Evolutionary conservation across 2,888 invertebrate genomes (phyloP).

Genomic region (Harpagoxenus sublaevis): DNA sequence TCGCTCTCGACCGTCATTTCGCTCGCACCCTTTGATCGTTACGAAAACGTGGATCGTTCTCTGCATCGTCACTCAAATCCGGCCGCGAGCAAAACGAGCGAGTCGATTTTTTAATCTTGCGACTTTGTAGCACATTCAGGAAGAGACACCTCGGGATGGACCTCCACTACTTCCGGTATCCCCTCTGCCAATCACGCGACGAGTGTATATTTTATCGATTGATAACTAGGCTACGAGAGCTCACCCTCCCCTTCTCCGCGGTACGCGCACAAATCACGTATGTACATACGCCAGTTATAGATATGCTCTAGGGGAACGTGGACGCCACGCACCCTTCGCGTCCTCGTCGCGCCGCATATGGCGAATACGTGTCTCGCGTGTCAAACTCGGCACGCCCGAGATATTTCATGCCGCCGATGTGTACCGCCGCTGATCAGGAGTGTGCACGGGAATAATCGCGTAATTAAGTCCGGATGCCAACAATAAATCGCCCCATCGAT

Average conservation of each 20-base stretch:
- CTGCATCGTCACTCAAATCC: background rate
- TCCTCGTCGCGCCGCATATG: conserved; percentile 19
- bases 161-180: conserved; percentile 55
- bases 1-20: background rate
- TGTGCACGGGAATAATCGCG: conserved; percentile 23
- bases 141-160: background rate
- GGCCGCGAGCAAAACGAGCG: background rate
- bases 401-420: conserved; percentile 33
- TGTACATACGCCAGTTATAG: conserved; percentile 35
- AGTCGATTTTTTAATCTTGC: background rate
- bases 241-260: background rate
- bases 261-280: conserved; percentile 37
- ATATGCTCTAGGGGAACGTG: conserved; percentile 36
- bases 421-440: background rate
- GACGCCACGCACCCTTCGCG: conserved; percentile 26
- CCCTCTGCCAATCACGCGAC: conserved; percentile 66
- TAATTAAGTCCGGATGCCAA: conserved; percentile 33
- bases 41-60: background rate
- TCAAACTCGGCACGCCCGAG: conserved; percentile 41
- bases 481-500: conserved; percentile 16
- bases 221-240: conserved; percentile 50
- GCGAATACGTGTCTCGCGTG: conserved; percentile 47
- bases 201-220: conserved; percentile 67
- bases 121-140: background rate
- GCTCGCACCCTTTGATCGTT: background rate